phyloP scores from a whole-genome alignment of 2,797 vertebrate species.

The Cynodonichthys magdalenae region DNA sequence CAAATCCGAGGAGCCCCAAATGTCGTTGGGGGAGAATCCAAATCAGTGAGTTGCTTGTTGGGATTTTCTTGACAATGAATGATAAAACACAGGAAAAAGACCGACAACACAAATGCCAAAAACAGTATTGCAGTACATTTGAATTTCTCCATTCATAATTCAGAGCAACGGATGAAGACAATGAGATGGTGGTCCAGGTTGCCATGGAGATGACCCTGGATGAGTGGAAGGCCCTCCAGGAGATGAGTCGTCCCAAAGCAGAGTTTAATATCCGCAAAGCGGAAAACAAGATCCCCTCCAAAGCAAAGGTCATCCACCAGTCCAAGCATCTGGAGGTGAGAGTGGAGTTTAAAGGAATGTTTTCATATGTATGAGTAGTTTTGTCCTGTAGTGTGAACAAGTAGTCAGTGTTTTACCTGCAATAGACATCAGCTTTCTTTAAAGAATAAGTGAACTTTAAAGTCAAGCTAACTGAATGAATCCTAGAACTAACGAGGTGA shows the following conservation, averaged over 20 bases:
- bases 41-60: slow-evolving; percentile 76
- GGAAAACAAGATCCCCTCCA: slow-evolving; percentile 88
- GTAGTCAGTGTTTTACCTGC: too few relatives aligned
- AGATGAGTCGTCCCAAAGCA: slow-evolving; percentile 86
- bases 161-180: slow-evolving; percentile 63
- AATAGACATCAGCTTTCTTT: too few relatives aligned
- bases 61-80: too few relatives aligned
- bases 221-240: slow-evolving; percentile 93
- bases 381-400: too few relatives aligned
- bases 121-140: too few relatives aligned
- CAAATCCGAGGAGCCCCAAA: slow-evolving; percentile 72
- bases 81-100: too few relatives aligned
- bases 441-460: too few relatives aligned
- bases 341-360: neutral
- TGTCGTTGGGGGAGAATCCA: slow-evolving; percentile 69
- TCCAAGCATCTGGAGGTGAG: slow-evolving; percentile 89
- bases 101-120: too few relatives aligned
- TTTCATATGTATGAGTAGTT: too few relatives aligned
- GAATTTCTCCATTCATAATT: neutral
- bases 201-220: slow-evolving; percentile 94
- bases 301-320: slow-evolving; percentile 95
- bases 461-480: too few relatives aligned
- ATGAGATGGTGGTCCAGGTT: slow-evolving; percentile 84
- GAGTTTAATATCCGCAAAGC: slow-evolving; percentile 95
- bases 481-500: too few relatives aligned